phyloP scores from a whole-genome alignment of 2,797 vertebrate species.

The Ceryle rudis region DNA sequence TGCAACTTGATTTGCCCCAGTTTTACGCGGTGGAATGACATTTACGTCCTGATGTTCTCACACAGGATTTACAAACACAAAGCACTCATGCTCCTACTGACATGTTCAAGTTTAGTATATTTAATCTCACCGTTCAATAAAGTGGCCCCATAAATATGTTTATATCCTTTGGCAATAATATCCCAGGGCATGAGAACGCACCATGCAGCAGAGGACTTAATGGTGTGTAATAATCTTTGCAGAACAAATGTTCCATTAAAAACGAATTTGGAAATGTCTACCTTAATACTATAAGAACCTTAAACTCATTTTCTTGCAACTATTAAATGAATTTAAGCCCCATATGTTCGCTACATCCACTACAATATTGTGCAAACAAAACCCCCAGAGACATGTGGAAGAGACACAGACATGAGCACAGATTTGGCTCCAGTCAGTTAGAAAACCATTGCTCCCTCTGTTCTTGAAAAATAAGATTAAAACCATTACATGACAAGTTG shows the following conservation, averaged over 20 bases:
- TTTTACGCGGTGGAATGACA: fast-evolving
- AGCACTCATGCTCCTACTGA: neutral
- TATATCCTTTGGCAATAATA: conserved; percentile 15
- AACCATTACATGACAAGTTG: conserved; percentile 42
- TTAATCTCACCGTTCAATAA: conserved; percentile 28
- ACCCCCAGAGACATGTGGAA: conserved; percentile 26
- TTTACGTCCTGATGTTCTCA: neutral
- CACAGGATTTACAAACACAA: neutral
- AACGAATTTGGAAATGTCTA: conserved; percentile 54
- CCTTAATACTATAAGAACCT: conserved; percentile 48
- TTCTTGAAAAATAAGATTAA: conserved; percentile 64
- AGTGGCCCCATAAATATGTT: conserved; percentile 38
- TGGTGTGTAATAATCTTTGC: conserved; percentile 11
- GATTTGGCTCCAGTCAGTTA: conserved; percentile 34
- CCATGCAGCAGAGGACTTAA: conserved; percentile 22
- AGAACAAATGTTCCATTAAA: conserved; percentile 69
- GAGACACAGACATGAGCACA: neutral
- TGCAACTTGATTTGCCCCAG: neutral
- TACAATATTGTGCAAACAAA: conserved; percentile 49
- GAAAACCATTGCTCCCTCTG: conserved; percentile 25
- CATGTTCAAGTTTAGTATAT: conserved; percentile 10
- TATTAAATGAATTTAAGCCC: conserved; percentile 50
- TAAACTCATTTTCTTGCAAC: conserved; percentile 54
- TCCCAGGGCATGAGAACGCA: neutral
- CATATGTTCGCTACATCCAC: neutral